Percentiles rank a stretch among this genome's conserved stretches.
Conservation (phyloP, 2,888 invertebrate species). For the Nezara viridula region DNA sequence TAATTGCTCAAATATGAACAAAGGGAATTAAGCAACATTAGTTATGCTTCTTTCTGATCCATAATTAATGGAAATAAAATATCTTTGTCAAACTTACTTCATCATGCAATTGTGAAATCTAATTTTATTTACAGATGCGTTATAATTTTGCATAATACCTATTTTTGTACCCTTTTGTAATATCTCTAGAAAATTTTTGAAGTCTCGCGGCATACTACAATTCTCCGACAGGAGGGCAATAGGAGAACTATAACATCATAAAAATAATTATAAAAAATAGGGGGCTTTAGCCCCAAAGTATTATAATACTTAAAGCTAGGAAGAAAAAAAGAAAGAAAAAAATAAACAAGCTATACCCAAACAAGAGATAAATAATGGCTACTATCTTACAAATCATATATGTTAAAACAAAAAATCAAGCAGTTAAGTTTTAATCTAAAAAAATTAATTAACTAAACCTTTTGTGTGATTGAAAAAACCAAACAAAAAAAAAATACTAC, state of each 20-base stretch:
- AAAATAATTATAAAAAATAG: conserved; percentile 48
- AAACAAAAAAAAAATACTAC: not conserved
- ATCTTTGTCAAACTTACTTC: not conserved
- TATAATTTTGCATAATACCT: not conserved
- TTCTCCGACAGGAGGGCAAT: conserved; percentile 37
- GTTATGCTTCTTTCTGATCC: not conserved
- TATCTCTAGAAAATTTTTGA: not conserved
- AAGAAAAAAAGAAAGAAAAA: conserved; percentile 17
- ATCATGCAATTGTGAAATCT: not conserved
- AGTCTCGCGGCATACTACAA: conserved; percentile 15
- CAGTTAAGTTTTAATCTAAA: not conserved
- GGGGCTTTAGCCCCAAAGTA: conserved; percentile 47
- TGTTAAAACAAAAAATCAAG: not conserved
- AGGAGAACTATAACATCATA: conserved; percentile 57
- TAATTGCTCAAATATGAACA: not conserved
- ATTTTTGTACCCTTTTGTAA: conserved; percentile 17
- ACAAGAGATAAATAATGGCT: not conserved
- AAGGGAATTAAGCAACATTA: not conserved
- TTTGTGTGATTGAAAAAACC: not conserved
- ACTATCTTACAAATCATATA: not conserved
- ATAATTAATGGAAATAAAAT: not conserved
- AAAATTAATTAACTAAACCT: not conserved
- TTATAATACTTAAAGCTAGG: conserved; percentile 21
- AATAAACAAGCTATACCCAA: conserved; percentile 8
- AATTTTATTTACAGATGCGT: not conserved